Evolutionary conservation across 2,113 vertebrate genomes (phyloP), one percentile per base, ranked within the genome.

Genomic region (Chamaea fasciata): DNA sequence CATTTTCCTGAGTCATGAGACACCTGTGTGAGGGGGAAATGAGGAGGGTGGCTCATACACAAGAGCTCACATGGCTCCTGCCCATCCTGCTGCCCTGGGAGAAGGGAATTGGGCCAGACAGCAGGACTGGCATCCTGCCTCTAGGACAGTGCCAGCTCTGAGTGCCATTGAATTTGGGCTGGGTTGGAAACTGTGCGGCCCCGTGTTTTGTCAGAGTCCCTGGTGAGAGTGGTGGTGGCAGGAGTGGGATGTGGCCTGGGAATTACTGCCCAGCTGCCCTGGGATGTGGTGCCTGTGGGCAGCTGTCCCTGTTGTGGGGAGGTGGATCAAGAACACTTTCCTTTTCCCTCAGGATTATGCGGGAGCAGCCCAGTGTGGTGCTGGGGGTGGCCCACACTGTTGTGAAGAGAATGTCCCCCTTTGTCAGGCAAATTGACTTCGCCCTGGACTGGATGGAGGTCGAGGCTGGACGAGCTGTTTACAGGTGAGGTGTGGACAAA

Each of bases 371-470:
- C 0, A 96, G 97, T 0, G 97, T 99, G 7, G 99, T 99, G 81
- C 95, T 99, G 39, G 98, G 98, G 0, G 98, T 99, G 13, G 99
- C 99, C 9, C 99, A 99, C 97, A 98, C 98, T 0, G 98, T 99
- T 6, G 99, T 99, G 55, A 98, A 96, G 96, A 98, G 99, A 39
- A 97, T 99, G 98, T 99, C 99, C 0, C 97, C 99, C 0, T 99
- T 99, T 14, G 98, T 99, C 59, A 96, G 99, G 63, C 99, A 99
- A 89, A 98, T 99, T 5, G 99, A 99, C 95, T 99, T 99, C 1
- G 99, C 99, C 7, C 97, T 99, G 87, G 99, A 99, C 92, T 99
- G 99, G 99, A 99, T 99, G 99, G 99, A 99, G 62, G 97, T 99
- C 11, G 99, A 99, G 94, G 99, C 99, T 0, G 99, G 99, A 6